Evolutionary conservation across 2,888 invertebrate species (phyloP).

Genomic region (Ceratothoa steindachneri): DNA sequence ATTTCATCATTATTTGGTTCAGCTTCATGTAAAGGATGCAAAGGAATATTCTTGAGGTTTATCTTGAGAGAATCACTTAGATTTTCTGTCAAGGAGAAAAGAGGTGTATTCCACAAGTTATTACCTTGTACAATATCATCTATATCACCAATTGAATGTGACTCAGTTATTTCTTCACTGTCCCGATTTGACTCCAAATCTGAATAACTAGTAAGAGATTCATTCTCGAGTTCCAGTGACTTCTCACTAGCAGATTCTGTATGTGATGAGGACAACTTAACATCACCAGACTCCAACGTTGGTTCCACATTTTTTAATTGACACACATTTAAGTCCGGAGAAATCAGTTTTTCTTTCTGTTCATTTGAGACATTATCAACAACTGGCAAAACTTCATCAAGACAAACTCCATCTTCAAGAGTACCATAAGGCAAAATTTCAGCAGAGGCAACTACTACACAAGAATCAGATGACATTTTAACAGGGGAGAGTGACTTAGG

Average conservation of each 20-base stretch:
- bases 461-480: background rate
- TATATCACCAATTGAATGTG: background rate
- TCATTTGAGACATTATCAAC: background rate
- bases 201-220: background rate
- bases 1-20: background rate
- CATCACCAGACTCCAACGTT: background rate
- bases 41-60: background rate
- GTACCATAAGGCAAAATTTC: background rate
- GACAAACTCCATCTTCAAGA: background rate
- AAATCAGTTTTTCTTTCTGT: background rate
- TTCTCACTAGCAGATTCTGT: background rate
- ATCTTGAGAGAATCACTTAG: background rate
- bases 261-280: background rate
- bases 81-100: background rate
- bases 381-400: background rate
- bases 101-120: background rate
- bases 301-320: background rate
- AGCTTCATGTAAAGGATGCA: background rate
- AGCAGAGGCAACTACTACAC: background rate
- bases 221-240: background rate
- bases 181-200: background rate
- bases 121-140: conserved; percentile 3
- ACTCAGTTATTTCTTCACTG: background rate
- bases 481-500: background rate
- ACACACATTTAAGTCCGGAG: background rate